Evolutionary conservation across 2,888 invertebrate genomes (phyloP).

Genomic region (Ophioninae sp.): DNA sequence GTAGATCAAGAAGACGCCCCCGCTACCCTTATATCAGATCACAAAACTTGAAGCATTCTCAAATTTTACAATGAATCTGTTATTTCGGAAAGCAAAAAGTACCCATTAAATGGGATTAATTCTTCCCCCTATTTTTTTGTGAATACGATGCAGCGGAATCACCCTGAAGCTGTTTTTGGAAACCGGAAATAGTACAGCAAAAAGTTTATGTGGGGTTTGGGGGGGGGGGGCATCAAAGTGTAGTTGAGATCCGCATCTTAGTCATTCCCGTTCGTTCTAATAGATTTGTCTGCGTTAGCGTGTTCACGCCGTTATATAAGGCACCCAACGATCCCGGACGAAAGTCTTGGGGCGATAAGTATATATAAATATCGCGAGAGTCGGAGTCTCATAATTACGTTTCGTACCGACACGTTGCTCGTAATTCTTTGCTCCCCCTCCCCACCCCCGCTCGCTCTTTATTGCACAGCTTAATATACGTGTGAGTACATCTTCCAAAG

Average conservation of each 20-base stretch:
- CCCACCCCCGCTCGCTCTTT: not conserved
- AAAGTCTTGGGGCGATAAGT: conserved; percentile 1
- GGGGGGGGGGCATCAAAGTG: no score
- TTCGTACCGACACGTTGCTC: not conserved
- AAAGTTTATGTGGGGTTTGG: no score
- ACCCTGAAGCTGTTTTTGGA: no score
- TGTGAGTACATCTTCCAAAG: conserved; percentile 27
- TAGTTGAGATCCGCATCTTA: not conserved
- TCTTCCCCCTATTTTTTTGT: no score
- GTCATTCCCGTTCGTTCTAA: conserved; percentile 1
- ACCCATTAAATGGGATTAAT: no score
- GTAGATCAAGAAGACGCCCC: no score
- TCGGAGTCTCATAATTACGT: conserved; percentile 60
- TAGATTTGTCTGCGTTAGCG: not conserved
- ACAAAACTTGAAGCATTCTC: no score
- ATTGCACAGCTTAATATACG: not conserved
- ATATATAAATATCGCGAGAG: conserved; percentile 1
- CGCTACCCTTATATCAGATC: no score
- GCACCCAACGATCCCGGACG: not conserved
- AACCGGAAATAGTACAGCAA: no score
- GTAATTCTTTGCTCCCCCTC: not conserved
- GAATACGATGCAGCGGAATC: no score
- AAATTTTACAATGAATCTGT: no score
- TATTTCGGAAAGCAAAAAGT: no score
- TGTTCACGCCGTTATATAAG: conserved; percentile 5